Evolutionary conservation across 2,888 invertebrate species (phyloP), one percentile per base, ranked within the genome.

Genomic region (Lepidochitona cinerea): DNA sequence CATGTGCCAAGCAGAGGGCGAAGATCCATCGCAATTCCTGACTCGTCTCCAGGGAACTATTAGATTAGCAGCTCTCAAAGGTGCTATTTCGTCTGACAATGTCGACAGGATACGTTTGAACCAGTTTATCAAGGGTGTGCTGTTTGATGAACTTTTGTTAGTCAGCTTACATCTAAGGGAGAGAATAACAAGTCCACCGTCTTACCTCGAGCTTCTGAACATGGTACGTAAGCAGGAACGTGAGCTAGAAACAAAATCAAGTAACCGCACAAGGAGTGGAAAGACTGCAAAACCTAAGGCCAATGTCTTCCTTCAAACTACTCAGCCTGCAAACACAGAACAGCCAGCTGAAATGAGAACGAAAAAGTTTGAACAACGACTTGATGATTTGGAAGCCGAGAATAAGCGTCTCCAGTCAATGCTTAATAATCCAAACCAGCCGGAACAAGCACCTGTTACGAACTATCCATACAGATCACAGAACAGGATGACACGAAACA

Each of bases 41-140:
- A 35, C 35, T 36, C 66, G 37, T 26, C 66, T 66, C n/a, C 35
- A 66, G 1, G 35, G 14, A 9, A 35, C 33, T 9, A 35, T 65
- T 12, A 65, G 33, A 32, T n/a, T 37, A 12, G 66, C 37, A 23
- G 35, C 37, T 12, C 23, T 37, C 23, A 37, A 35, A 37, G 66
- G 66, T 35, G 66, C 37, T 18, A 66, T 66, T 37, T 18, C 35
- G 14, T 18, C 37, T 18, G 66, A 66, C 9, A 66, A 66, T 37
- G 37, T 66, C 18, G 26, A 66, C 29, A 18, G 26, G 23, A 66
- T 18, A 18, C 12, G 35, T 35, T 14, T 66, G 3, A 66, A 14
- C 66, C 66, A 66, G 66, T 66, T 66, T 37, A 66, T 66, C 14
- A 66, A 66, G 26, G 66, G 66, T 26, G 18, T 37, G 5, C 35